Evolutionary conservation across 2,113 vertebrate genomes (phyloP), one percentile per base, ranked within the genome.

Genomic region (Balaenoptera acutorostrata): DNA sequence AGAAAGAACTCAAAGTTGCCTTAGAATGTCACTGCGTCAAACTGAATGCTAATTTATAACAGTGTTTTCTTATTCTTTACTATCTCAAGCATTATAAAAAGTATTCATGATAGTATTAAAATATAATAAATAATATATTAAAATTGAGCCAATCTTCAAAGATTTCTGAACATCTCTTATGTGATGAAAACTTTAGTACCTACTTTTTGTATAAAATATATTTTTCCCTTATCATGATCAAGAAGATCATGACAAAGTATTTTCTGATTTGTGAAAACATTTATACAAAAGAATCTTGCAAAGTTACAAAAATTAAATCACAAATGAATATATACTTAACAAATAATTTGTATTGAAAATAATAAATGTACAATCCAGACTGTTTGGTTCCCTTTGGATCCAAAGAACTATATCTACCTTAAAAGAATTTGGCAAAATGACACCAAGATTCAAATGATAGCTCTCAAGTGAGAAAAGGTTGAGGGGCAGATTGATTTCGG

Each of bases 141-240:
- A 94, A 36, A 71, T 44, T 88, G 52, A 92, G n/a, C 29, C 52
- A 49, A 21, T 90, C 68, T 57, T 90, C 64, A 88, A 27, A 6
- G 23, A 96, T 90, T 74, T 94, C 78, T 92, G n/a, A 95, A 86
- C 8, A 46, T 77, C 44, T 83, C n/a, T 63, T 90, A 39, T n/a
- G 8, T 27, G 68, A 20, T 87, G 12, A 97, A 31, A 74, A 84
- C 61, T 69, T 95, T 46, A 64, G 15, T 49, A 72, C 8, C 20
- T 85, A 83, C 9, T 88, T 97, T 57, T 94, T 78, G 18, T 23
- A 27, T 88, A 84, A 94, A 87, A 72, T 46, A 83, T 59, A 57
- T 20, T 90, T 84, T 94, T 82, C 94, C 69, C 83, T 90, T 85
- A 78, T 88, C 69, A 63, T 77, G 84, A 90, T 97, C 55, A 89